Evolutionary conservation across 2,113 vertebrate genomes (phyloP).

Genomic region (Hucho hucho): DNA sequence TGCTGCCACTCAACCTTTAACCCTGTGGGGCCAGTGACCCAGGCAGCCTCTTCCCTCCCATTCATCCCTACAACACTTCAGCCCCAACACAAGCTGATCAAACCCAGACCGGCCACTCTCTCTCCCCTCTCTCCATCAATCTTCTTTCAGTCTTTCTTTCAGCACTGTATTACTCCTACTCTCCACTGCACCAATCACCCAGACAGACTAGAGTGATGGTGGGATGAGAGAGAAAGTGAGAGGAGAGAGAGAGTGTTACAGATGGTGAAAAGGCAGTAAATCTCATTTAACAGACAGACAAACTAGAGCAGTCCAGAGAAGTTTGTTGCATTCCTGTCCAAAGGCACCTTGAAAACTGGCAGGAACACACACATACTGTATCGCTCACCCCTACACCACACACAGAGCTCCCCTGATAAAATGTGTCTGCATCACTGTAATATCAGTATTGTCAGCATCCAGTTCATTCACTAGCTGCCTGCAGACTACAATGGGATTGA

Average conservation of each 20-base stretch:
- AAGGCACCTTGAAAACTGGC: slow-evolving; percentile 67
- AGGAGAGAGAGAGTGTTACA: neutral
- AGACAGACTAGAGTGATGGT: too few relatives aligned
- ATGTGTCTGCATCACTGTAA: too few relatives aligned
- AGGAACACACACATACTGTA: slow-evolving; percentile 4
- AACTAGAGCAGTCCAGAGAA: slow-evolving; percentile 14
- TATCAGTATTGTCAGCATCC: too few relatives aligned
- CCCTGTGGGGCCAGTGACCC: slow-evolving; percentile 46
- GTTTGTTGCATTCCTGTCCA: slow-evolving; percentile 53
- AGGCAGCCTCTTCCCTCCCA: slow-evolving; percentile 26
- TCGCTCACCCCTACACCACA: slow-evolving; percentile 12
- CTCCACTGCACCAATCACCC: slow-evolving; percentile 1
- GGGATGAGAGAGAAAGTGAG: neutral
- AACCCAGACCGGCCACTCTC: slow-evolving; percentile 46
- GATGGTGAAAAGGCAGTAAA: slow-evolving; percentile 48
- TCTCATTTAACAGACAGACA: slow-evolving; percentile 51
- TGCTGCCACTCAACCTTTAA: slow-evolving; percentile 51
- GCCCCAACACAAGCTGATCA: slow-evolving; percentile 55
- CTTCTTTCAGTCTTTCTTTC: slow-evolving; percentile 38
- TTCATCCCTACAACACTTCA: slow-evolving; percentile 46
- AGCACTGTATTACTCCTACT: slow-evolving; percentile 43
- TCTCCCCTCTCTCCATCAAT: slow-evolving; percentile 53
- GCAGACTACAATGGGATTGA: too few relatives aligned
- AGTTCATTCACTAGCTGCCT: too few relatives aligned
- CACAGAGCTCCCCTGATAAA: neutral